phyloP scores from a whole-genome alignment of 2,888 invertebrate genomes.

The Euzophera pinguis region DNA sequence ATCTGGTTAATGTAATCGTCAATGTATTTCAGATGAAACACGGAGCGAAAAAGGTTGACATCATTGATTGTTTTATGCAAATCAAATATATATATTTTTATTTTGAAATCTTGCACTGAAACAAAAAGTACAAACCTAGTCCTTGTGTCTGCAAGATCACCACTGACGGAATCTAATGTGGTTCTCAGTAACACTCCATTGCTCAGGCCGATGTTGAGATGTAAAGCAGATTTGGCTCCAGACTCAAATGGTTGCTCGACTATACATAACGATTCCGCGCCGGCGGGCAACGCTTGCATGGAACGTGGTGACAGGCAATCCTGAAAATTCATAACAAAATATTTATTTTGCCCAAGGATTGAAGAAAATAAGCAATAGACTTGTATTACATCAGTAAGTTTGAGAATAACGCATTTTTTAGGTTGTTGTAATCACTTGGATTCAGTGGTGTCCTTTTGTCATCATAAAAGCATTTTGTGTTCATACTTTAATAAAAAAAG shows the following conservation, averaged over 20 bases:
- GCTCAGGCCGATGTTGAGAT: constrained; percentile 97
- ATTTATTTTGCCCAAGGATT: background rate
- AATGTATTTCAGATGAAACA: constrained; percentile 82
- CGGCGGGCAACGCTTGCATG: constrained; percentile 97
- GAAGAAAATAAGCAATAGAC: no score
- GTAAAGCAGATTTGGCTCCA: constrained; percentile 87
- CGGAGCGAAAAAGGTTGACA: constrained; percentile 72
- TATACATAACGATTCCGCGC: constrained; percentile 97
- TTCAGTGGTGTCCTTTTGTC: constrained; percentile 78
- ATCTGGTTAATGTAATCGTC: constrained; percentile 77
- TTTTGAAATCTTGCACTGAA: background rate
- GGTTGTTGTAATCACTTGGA: constrained; percentile 70
- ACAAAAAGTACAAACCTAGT: constrained; percentile 81
- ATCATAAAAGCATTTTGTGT: constrained; percentile 46
- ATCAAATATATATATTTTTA: no score
- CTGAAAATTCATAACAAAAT: constrained; percentile 47
- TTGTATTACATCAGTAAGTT: constrained; percentile 42
- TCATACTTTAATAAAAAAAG: background rate
- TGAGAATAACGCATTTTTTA: constrained; percentile 75
- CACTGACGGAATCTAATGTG: constrained; percentile 96
- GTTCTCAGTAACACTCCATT: constrained; percentile 97
- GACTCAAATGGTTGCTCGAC: constrained; percentile 89
- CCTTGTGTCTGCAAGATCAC: constrained; percentile 97
- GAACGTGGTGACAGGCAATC: constrained; percentile 97
- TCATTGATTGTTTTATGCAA: constrained; percentile 46